These are phyloP conservation scores for Neotoxoptera formosana DNA, from an alignment of 1,140 invertebrate genomes.

Conservation along the genomic window DNA sequence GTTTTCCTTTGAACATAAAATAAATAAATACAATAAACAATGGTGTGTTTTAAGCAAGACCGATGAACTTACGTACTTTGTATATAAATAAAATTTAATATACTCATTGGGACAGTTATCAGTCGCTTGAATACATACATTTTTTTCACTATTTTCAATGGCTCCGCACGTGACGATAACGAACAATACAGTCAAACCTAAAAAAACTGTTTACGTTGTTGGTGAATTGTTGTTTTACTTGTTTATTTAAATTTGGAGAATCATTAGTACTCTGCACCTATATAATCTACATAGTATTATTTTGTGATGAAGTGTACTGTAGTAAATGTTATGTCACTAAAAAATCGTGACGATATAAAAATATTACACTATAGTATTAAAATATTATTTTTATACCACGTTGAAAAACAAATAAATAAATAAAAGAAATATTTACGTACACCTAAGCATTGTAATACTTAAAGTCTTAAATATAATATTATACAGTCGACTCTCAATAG, in stretches of 20 bases:
- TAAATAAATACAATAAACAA: background rate
- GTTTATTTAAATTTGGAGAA: background rate
- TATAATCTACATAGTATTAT: background rate
- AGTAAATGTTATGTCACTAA: background rate
- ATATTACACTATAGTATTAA: background rate
- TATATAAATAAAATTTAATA: background rate
- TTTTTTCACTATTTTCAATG: too few species aligned
- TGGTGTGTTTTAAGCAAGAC: background rate
- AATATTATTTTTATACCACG: background rate
- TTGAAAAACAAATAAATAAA: background rate
- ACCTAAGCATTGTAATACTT: background rate
- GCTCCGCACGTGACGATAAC: too few species aligned
- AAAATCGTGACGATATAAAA: background rate
- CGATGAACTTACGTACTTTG: slow-evolving; percentile 20
- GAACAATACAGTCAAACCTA: background rate
- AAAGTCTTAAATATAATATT: background rate
- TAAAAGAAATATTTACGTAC: background rate
- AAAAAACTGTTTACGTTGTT: background rate
- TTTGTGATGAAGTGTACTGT: background rate
- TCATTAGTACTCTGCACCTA: background rate
- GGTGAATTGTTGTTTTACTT: background rate
- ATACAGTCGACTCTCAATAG: background rate
- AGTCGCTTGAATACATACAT: background rate
- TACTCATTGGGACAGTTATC: slow-evolving; percentile 12
- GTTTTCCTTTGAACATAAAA: background rate